phyloP scores from a whole-genome alignment of 2,797 vertebrate species.

The Pipistrellus nathusii region DNA sequence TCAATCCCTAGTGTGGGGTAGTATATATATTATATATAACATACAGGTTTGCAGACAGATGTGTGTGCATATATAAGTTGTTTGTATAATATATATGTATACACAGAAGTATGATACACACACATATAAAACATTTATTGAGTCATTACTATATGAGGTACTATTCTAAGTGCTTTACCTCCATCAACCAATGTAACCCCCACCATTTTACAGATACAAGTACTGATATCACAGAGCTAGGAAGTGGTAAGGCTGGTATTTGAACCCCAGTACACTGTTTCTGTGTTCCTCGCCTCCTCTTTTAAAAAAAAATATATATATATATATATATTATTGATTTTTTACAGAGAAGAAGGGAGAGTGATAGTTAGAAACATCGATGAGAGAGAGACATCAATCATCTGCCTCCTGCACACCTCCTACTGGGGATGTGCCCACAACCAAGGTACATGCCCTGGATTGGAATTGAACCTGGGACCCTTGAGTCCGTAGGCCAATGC shows the following conservation, averaged over 20 bases:
- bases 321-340: no score
- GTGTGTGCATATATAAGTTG: background rate
- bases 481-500: no score
- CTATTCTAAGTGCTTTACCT: background rate
- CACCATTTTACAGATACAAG: background rate
- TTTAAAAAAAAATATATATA: no score
- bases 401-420: no score
- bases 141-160: background rate
- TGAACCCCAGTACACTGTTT: background rate
- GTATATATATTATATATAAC: background rate
- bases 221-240: background rate
- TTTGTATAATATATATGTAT: background rate
- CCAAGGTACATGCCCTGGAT: no score
- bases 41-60: background rate
- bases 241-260: background rate
- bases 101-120: background rate
- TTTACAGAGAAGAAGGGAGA: no score
- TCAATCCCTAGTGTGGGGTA: no score
- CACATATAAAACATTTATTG: background rate
- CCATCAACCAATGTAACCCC: background rate
- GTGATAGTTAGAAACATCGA: no score
- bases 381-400: no score
- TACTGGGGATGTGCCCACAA: no score
- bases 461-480: no score
- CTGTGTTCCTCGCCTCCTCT: background rate